phyloP scores from a whole-genome alignment of 2,888 invertebrate species.

The Drosophila mimica region DNA sequence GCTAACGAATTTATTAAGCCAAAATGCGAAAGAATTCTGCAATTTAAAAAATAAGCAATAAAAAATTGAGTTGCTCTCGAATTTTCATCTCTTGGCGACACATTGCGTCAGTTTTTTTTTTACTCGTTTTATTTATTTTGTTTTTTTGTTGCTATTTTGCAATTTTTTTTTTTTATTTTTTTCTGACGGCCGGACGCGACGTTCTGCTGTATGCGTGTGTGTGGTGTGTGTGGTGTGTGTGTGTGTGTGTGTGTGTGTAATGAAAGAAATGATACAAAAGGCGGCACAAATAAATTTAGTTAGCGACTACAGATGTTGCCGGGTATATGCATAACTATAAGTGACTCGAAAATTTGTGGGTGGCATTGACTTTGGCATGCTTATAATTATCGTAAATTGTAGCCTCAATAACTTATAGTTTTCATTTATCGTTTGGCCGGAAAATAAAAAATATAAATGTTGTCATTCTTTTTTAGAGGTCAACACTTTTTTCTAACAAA shows the following conservation, averaged over 20 bases:
- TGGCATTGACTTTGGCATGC: conserved; percentile 67
- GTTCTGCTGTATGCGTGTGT: conserved; percentile 15
- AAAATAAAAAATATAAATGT: conserved; percentile 1
- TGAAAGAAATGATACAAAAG: conserved; percentile 74
- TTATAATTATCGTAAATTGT: conserved; percentile 53
- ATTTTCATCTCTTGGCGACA: conserved; percentile 74
- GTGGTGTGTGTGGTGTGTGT: conserved; percentile 26
- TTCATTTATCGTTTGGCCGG: conserved; percentile 14
- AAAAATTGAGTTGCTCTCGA: conserved; percentile 58
- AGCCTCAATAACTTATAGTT: conserved; percentile 32
- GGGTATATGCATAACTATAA: conserved; percentile 35
- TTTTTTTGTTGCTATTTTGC: conserved; percentile 40
- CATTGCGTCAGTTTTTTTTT: conserved; percentile 65
- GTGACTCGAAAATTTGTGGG: conserved; percentile 41
- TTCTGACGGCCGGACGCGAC: conserved; percentile 59
- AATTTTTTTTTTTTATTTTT: conserved; percentile 45
- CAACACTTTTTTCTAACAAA: conserved; percentile 19
- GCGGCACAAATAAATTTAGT: conserved; percentile 64
- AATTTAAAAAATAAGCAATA: conserved; percentile 36
- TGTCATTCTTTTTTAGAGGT: conserved; percentile 31
- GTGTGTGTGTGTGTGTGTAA: conserved; percentile 32
- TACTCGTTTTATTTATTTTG: conserved; percentile 30
- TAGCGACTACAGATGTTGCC: conserved; percentile 48
- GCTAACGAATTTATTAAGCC: conserved; percentile 16
- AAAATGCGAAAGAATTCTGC: conserved; percentile 14